phyloP scores from a whole-genome alignment of 2,888 invertebrate species.

The Sylvicola cinctus region DNA sequence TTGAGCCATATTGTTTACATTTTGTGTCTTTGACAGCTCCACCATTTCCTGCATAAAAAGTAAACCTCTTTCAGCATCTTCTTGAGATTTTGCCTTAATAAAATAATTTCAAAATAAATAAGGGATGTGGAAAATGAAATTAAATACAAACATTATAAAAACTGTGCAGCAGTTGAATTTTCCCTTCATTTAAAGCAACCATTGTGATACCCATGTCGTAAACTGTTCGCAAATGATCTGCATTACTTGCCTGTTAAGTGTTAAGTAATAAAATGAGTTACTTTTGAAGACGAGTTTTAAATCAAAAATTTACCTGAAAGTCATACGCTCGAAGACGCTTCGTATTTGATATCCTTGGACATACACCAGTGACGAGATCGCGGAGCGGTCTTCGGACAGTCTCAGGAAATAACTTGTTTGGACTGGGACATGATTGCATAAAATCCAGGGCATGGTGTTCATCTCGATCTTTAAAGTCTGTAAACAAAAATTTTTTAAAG shows the following conservation, averaged over 20 bases:
- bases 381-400: constrained; percentile 65
- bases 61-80: constrained; percentile 80
- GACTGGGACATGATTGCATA: constrained; percentile 62
- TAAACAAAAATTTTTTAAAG: constrained; percentile 1
- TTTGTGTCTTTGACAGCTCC: constrained; percentile 58
- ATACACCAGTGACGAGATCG: constrained; percentile 65
- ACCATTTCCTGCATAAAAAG: constrained; percentile 96
- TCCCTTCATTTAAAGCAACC: constrained; percentile 68
- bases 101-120: constrained; percentile 3
- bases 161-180: constrained; percentile 80
- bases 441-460: constrained; percentile 31
- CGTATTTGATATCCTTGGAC: constrained; percentile 37
- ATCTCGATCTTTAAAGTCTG: constrained; percentile 28
- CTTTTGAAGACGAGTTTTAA: too few relatives aligned
- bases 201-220: constrained; percentile 91
- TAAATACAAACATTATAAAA: constrained; percentile 51
- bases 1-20: constrained; percentile 20
- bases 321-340: constrained; percentile 48
- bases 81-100: constrained; percentile 56
- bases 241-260: constrained; percentile 67
- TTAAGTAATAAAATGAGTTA: neutral
- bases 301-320: constrained; percentile 32
- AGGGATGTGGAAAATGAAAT: constrained; percentile 4
- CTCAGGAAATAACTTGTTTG: constrained; percentile 61
- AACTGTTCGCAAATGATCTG: constrained; percentile 69